Evolutionary conservation across 2,888 invertebrate genomes (phyloP), one percentile per base, ranked within the genome.

Genomic region (Stenodera caucasica): DNA sequence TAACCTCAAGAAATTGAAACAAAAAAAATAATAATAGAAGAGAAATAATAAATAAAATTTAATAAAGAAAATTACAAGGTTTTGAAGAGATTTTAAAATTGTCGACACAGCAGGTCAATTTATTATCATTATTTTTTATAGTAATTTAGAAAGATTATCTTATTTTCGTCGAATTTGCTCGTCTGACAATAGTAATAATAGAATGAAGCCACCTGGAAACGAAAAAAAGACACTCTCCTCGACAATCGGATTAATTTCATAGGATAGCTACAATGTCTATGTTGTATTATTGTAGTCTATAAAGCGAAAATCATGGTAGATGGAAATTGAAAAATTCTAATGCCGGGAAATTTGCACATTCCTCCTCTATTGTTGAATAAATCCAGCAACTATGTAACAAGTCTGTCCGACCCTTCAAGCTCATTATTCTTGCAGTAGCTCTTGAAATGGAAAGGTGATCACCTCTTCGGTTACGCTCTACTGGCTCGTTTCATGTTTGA

Each of bases 391-490:
- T 23, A 23, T 45, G 23, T 45, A 23, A 45, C 45, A 7, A 45
- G 11, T 45, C 45, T 21, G 12, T 45, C 18, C 45, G 18, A 40
- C 40, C 23, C 45, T 45, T 21, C 45, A 23, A 45, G 12, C 45
- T 12, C 45, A 45, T 45, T 45, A 45, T 45, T 45, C 45, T 45
- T 45, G 23, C 23, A 45, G 45, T 45, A 45, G 45, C 45, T 45
- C 45, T 45, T 45, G 45, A 45, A 45, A 45, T 45, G 45, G 45
- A 21, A 45, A 45, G 45, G 45, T 45, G 45, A 45, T 23, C 45
- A 45, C 45, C 45, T 45, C 45, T 11, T 23, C 8, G 40, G 40
- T 40, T 45, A 23, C 45, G 45, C 45, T 45, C 45, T 12, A 23
- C 23, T 45, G 45, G 45, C 11, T 45, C 12, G 21, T 45, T 15